These are phyloP conservation scores for Ophonus ardosiacus DNA, from an alignment of 2,888 invertebrate genomes.

Conservation along the genomic window DNA sequence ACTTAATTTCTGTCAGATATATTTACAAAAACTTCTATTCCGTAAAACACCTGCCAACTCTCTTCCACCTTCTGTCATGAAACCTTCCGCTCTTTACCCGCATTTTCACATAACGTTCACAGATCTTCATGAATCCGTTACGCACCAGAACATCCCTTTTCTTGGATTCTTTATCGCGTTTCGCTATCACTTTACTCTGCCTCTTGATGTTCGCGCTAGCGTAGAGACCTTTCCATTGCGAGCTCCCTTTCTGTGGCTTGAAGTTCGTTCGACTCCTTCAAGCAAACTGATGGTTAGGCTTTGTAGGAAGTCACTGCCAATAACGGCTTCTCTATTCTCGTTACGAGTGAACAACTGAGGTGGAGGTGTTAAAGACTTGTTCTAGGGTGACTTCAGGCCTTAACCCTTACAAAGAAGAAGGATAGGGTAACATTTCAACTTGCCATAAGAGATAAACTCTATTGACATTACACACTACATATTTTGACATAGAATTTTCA, in stretches of 20 bases:
- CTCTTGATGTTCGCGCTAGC: not conserved
- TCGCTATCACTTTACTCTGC: not conserved
- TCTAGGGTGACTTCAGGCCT: not conserved
- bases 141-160: conserved; percentile 11
- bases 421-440: too few relatives aligned
- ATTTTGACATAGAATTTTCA: too few relatives aligned
- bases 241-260: not conserved
- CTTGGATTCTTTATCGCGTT: not conserved
- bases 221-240: not conserved
- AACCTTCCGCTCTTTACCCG: conserved; percentile 1
- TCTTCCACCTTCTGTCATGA: not conserved
- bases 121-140: conserved; percentile 52
- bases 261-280: conserved; percentile 44
- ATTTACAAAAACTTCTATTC: too few relatives aligned
- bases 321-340: conserved; percentile 48
- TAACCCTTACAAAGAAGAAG: conserved; percentile 1
- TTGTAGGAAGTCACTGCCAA: conserved; percentile 48
- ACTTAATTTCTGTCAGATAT: too few relatives aligned
- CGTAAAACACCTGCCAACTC: too few relatives aligned
- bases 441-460: too few relatives aligned
- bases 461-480: too few relatives aligned
- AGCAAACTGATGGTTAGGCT: conserved; percentile 28
- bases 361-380: conserved; percentile 35
- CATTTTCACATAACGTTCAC: conserved; percentile 50
- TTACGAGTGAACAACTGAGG: conserved; percentile 18